Percentiles rank a stretch among this genome's conserved stretches.
Evolutionary conservation across 2,113 vertebrate species (phyloP).

Genomic region (Oreochromis aureus): DNA sequence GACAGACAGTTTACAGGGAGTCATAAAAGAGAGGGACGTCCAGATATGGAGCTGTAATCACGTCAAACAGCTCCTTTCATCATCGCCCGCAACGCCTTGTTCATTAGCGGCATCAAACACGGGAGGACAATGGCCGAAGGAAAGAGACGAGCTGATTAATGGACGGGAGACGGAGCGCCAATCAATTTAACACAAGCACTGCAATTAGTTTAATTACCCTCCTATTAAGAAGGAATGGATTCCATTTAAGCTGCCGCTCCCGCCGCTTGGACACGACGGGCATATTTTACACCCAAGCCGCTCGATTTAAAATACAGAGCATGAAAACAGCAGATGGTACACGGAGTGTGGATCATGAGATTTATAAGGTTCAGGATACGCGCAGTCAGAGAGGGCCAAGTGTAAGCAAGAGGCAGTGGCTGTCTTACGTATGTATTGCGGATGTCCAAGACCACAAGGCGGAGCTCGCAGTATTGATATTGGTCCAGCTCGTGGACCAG

Average conservation of each 20-base stretch:
- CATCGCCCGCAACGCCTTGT: slow-evolving; percentile 6
- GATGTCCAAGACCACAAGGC: slow-evolving; percentile 81
- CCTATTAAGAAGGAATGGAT: slow-evolving; percentile 26
- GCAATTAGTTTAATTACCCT: slow-evolving; percentile 47
- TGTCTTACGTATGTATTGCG: slow-evolving; percentile 82
- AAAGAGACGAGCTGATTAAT: slow-evolving; percentile 30
- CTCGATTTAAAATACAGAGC: background rate
- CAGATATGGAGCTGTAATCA: background rate
- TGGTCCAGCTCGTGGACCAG: slow-evolving; percentile 86
- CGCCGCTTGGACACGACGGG: background rate
- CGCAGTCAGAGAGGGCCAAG: background rate
- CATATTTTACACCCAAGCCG: background rate
- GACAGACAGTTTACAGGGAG: background rate
- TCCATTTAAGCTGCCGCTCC: background rate
- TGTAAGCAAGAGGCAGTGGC: background rate
- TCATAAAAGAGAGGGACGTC: background rate
- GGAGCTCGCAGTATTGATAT: slow-evolving; percentile 81
- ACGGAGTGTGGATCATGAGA: background rate
- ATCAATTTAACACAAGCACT: slow-evolving; percentile 36
- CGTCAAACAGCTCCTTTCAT: slow-evolving; percentile 36
- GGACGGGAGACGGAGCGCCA: background rate
- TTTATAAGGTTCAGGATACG: background rate
- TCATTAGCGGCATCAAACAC: slow-evolving; percentile 46
- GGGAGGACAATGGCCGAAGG: slow-evolving; percentile 4
- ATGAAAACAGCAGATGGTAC: background rate